phyloP scores from a whole-genome alignment of 1,140 invertebrate species.

The Steinernema khuongi region DNA sequence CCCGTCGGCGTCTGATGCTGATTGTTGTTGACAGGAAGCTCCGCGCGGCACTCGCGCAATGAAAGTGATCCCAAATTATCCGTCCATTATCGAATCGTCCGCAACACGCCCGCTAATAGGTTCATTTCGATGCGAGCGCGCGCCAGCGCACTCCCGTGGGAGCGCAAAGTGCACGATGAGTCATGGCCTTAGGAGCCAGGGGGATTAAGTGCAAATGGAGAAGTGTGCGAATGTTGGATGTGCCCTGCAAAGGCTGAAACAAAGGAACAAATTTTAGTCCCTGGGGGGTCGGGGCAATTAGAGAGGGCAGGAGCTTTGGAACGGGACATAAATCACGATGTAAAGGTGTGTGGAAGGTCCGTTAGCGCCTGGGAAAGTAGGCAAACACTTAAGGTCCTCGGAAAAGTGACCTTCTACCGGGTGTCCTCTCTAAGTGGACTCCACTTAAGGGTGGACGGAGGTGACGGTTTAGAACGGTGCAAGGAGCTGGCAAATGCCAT shows the following conservation, averaged over 20 bases:
- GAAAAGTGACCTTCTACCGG: no score
- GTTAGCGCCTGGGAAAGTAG: no score
- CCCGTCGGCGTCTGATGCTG: neutral
- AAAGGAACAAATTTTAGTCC: neutral
- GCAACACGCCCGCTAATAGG: neutral
- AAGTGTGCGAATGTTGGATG: neutral
- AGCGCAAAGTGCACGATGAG: neutral
- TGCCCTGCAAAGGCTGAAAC: no score
- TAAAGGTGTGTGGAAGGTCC: no score
- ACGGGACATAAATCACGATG: no score
- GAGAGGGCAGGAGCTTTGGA: no score
- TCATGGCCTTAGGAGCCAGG: neutral
- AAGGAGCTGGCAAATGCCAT: no score
- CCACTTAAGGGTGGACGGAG: no score
- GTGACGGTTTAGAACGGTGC: no score
- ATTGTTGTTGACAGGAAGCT: constrained; percentile 13
- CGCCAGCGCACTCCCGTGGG: neutral
- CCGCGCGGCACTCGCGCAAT: neutral
- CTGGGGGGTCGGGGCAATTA: no score
- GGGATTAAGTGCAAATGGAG: neutral
- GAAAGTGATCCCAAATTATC: constrained; percentile 15
- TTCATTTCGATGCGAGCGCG: constrained; percentile 3
- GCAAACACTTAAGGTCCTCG: neutral
- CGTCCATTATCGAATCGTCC: neutral
- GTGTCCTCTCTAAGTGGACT: no score